phyloP scores from a whole-genome alignment of 2,888 invertebrate genomes.

The Epinotia demarniana region DNA sequence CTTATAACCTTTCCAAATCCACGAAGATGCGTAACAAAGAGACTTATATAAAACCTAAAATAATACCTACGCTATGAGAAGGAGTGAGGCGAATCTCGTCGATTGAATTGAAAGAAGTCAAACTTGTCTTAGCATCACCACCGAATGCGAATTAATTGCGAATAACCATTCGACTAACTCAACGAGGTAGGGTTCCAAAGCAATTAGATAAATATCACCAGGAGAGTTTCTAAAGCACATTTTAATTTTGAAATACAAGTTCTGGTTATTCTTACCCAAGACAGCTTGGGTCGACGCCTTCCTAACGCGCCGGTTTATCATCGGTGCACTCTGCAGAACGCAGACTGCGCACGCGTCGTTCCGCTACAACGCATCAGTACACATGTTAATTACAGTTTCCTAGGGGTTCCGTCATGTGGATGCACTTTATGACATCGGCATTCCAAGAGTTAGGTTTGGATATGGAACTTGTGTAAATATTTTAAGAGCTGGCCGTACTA shows the following conservation, averaged over 20 bases:
- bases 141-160: no score
- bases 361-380: constrained; percentile 63
- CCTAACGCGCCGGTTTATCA: constrained; percentile 60
- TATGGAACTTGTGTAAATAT: no score
- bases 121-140: no score
- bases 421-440: not conserved
- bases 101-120: no score
- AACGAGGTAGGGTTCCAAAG: no score
- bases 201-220: not conserved
- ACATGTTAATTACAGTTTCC: constrained; percentile 52
- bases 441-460: no score
- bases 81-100: no score
- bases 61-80: no score
- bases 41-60: no score
- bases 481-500: no score
- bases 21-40: no score
- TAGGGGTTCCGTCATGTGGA: constrained; percentile 17
- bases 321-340: constrained; percentile 47
- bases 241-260: not conserved
- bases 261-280: constrained; percentile 48
- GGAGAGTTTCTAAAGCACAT: not conserved
- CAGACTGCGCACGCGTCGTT: constrained; percentile 67
- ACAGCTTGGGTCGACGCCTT: constrained; percentile 34
- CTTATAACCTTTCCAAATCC: not conserved
- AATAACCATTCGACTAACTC: no score